A percentile compares a stretch with the other conserved stretches of the same genome.
Conservation (phyloP, 2,888 invertebrate genomes). For the Nemotelus pantherinus region DNA sequence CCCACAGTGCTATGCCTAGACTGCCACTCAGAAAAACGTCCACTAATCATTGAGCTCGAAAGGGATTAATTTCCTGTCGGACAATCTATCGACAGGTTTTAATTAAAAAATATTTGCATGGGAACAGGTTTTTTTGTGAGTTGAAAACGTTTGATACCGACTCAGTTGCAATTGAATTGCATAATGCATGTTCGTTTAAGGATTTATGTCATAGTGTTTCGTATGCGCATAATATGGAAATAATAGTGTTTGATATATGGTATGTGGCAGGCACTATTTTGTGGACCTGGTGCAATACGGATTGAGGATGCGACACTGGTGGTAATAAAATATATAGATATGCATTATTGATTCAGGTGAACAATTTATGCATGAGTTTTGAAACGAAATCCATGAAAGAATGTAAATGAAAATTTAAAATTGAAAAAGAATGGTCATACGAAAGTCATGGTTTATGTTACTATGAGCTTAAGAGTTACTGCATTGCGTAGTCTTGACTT, state of each 20-base stretch:
- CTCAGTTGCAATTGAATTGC: conserved; percentile 28
- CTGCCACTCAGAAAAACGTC: conserved; percentile 33
- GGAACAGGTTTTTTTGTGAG: conserved; percentile 21
- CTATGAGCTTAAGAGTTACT: too few relatives aligned
- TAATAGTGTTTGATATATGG: conserved; percentile 38
- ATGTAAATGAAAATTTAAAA: too few relatives aligned
- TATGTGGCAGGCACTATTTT: neutral
- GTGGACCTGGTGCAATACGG: neutral
- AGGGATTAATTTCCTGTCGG: conserved; percentile 47
- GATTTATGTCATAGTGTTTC: conserved; percentile 24
- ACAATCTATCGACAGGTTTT: conserved; percentile 35
- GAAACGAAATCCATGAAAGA: too few relatives aligned
- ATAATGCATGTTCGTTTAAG: conserved; percentile 5
- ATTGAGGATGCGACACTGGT: neutral
- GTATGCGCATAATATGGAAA: conserved; percentile 35
- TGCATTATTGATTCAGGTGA: too few relatives aligned
- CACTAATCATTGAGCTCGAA: conserved; percentile 38
- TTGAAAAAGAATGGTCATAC: too few relatives aligned
- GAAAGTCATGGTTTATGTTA: too few relatives aligned
- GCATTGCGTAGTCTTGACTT: too few relatives aligned
- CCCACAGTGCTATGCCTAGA: neutral
- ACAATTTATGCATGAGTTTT: too few relatives aligned
- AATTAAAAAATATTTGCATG: conserved; percentile 46
- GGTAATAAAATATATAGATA: too few relatives aligned
- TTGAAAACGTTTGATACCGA: conserved; percentile 5